Conservation (phyloP, 1,140 invertebrate genomes). For the Trachymyrmex septentrionalis region DNA sequence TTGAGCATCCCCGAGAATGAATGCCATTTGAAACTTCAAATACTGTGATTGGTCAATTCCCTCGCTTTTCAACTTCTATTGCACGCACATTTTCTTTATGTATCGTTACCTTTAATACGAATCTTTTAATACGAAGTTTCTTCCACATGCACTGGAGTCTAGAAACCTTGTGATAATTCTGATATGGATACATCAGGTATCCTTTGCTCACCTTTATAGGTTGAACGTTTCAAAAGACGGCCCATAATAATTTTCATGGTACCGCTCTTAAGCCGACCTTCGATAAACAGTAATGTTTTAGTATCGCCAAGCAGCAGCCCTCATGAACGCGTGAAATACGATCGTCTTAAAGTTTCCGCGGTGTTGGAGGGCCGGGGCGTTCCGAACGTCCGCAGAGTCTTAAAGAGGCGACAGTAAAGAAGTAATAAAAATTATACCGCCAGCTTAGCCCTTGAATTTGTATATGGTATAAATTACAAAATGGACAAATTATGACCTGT, state of each 20-base stretch:
- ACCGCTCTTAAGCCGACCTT: constrained; percentile 39
- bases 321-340: constrained; percentile 52
- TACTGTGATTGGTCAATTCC: neutral
- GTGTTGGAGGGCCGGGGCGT: neutral
- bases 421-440: constrained; percentile 56
- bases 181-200: neutral
- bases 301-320: constrained; percentile 18
- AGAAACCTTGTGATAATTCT: neutral
- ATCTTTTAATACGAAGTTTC: constrained; percentile 7
- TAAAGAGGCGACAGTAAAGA: constrained; percentile 29
- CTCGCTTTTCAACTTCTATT: neutral
- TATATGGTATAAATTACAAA: neutral
- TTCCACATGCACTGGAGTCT: neutral
- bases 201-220: neutral
- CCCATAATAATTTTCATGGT: constrained; percentile 27
- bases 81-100: neutral
- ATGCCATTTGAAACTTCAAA: neutral
- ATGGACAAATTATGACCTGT: neutral
- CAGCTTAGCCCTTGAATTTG: neutral
- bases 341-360: constrained; percentile 32
- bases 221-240: neutral
- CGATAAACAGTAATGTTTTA: constrained; percentile 58
- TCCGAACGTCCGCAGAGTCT: neutral
- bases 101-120: neutral
- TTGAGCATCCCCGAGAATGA: neutral